These are phyloP conservation scores for Trididemnum clinides DNA, from an alignment of 23 tunicate species.

Conservation along the genomic window DNA sequence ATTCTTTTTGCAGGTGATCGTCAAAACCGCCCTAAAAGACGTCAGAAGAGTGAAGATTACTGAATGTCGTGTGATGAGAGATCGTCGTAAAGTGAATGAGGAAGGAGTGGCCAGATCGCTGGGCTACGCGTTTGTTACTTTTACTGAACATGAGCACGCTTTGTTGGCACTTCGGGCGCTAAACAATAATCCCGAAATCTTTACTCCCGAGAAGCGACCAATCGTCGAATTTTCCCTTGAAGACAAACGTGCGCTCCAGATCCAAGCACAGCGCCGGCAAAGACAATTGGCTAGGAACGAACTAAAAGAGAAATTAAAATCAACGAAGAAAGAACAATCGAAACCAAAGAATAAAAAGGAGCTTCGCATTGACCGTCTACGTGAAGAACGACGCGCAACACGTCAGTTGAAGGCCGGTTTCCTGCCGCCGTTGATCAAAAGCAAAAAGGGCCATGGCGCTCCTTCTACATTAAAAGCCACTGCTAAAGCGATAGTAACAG, in stretches of 20 bases:
- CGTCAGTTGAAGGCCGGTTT: too few relatives aligned
- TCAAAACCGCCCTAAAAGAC: conserved; percentile 39
- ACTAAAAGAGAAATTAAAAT: not conserved
- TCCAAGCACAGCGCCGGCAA: conserved; percentile 48
- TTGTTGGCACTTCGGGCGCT: conserved; percentile 69
- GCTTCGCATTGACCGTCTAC: not conserved
- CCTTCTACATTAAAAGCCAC: too few relatives aligned
- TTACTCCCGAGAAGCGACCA: conserved; percentile 82
- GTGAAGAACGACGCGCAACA: not conserved
- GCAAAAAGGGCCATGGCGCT: too few relatives aligned
- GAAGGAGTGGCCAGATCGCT: conserved; percentile 70
- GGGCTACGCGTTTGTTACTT: conserved; percentile 90
- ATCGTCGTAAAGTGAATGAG: conserved; percentile 48
- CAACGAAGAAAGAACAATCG: not conserved
- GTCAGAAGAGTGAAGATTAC: conserved; percentile 31
- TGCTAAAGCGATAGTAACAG: not conserved
- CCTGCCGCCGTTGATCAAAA: not conserved
- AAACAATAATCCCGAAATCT: conserved; percentile 93
- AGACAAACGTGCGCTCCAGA: conserved; percentile 71
- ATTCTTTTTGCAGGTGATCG: conserved; percentile 41
- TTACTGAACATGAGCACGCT: conserved; percentile 84
- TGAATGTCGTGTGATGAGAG: conserved; percentile 79
- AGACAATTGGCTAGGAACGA: conserved; percentile 53
- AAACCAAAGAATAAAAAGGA: conserved; percentile 2
- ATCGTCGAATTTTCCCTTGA: conserved; percentile 98